Percentiles rank a stretch among this genome's conserved stretches.
Conservation (phyloP, 2,113 vertebrate species). For the Rhinogobius similis region DNA sequence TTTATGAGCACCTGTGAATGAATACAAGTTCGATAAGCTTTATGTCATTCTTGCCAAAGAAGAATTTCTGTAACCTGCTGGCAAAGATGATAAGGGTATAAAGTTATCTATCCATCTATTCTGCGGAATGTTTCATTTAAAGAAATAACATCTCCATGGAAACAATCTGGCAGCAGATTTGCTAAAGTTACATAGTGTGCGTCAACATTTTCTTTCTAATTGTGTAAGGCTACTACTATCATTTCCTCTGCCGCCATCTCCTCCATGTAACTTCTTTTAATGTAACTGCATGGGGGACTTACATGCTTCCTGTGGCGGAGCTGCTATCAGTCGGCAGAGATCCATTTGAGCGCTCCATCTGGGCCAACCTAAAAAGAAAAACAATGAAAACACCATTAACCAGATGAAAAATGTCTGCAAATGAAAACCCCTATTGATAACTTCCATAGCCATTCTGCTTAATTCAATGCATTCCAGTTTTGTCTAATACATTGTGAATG, state of each 20-base stretch:
- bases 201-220: not conserved
- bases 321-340: constrained; percentile 95
- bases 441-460: not conserved
- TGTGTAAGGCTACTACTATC: not conserved
- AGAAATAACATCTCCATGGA: not conserved
- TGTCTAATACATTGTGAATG: not conserved
- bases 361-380: constrained; percentile 84
- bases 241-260: not conserved
- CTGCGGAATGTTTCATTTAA: not conserved
- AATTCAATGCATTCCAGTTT: not conserved
- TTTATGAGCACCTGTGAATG: not conserved
- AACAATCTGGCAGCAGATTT: not conserved
- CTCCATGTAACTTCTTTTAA: not conserved
- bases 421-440: not conserved
- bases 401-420: constrained; percentile 6
- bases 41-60: no score
- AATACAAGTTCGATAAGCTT: not conserved
- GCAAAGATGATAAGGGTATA: no score
- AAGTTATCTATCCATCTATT: no score
- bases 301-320: constrained; percentile 97
- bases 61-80: no score
- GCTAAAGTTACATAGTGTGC: no score
- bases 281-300: constrained; percentile 70
- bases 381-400: constrained; percentile 28
- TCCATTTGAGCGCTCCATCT: constrained; percentile 95